Base-by-base conservation (phyloP, 2,888 invertebrate species). In the Sminthurides aquaticus region DNA sequence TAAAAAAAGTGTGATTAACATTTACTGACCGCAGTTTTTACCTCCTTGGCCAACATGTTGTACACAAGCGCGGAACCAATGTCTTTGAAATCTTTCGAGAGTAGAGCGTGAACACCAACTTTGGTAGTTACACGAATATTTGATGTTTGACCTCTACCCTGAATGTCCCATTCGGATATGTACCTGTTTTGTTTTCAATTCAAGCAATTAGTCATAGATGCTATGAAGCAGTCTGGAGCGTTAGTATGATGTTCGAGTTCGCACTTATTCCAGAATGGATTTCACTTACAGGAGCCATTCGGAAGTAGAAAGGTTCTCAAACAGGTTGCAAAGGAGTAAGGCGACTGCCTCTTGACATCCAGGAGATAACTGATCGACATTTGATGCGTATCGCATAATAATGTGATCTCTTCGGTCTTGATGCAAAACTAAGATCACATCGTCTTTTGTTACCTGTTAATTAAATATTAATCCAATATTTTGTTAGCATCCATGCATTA, bases 1-100 rank as follows among this genome's bases (percentile, higher is more conserved):
- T 62, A 63, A 81, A 75, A 66, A 55, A 65, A 63, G 25, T 57
- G 77, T 28, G 55, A 54, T 62, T 62, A 62, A 62, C 62, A 77
- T 85, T 87, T 87, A 89, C 91, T 84, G 87, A 92, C 92, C 90
- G 93, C 92, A 80, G 92, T 90, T 86, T 92, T 93, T 84, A 93
- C 92, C 66, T 68, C 61, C 55, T 67, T 67, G 29, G 59, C 56
- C 57, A 60, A 57, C 76, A 94, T 83, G 81, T 94, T 94, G 82
- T 91, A 88, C 75, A 94, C 85, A 71, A 94, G 87, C 75, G 91
- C 91, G 1, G 90, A 85, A 69, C 94, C 94, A 70, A 86, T 81
- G 72, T 90, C 89, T 77, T 90, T 89, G 74, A 93, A 81, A 71
- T 82, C 84, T 67, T 87, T 87, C 24, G 89, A 85, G 49, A 94